Percentiles rank a stretch among this genome's conserved stretches.
Conservation (phyloP, 64 coral and sea anemone species). For the Platygyra sinensis region DNA sequence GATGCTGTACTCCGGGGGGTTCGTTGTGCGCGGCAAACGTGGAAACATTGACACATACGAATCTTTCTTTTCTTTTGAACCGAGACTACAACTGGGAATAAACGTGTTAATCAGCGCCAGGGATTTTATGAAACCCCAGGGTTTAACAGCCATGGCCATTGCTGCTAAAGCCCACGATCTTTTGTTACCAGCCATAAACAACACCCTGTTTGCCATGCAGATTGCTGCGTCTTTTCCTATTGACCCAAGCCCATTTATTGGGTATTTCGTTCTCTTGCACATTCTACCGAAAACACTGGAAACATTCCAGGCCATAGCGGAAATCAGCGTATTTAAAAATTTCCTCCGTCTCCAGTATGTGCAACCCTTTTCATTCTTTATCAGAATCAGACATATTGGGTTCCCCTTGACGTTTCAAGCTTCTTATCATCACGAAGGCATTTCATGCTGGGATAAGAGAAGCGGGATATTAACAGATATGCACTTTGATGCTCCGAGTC, state of each 20-base stretch:
- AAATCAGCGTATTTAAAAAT: no score
- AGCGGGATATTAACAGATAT: no score
- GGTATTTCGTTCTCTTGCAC: background rate
- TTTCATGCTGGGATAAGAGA: no score
- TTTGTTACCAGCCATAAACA: conserved; percentile 36
- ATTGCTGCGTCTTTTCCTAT: conserved; percentile 13
- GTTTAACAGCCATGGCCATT: conserved; percentile 41
- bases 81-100: conserved; percentile 45
- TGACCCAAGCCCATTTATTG: conserved; percentile 17
- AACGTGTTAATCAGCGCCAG: conserved; percentile 54
- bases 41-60: conserved; percentile 1
- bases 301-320: no score
- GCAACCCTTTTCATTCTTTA: no score
- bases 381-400: no score
- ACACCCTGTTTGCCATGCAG: conserved; percentile 43
- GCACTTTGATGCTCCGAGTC: no score
- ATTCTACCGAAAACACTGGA: no score
- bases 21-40: conserved; percentile 42
- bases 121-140: background rate
- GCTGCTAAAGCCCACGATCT: conserved; percentile 28
- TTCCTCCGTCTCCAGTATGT: no score
- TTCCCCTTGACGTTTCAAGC: no score
- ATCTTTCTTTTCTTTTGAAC: conserved; percentile 30
- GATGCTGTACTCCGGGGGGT: conserved; percentile 48
- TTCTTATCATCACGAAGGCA: no score